Evolutionary conservation across 2,113 vertebrate genomes (phyloP).

Genomic region (Halichoerus grypus): DNA sequence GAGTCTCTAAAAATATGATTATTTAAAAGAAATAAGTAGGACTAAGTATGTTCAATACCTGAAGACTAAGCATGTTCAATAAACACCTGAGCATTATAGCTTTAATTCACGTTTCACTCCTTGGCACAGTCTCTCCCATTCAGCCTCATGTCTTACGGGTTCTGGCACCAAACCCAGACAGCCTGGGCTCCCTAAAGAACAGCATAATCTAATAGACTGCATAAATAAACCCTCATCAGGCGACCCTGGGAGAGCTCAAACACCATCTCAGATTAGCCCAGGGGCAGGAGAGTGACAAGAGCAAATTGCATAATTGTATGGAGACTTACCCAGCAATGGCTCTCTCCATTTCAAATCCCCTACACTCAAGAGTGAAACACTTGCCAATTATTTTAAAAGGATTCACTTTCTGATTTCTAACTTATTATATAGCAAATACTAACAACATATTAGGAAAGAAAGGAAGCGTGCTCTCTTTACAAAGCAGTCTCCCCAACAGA

Average conservation of each 20-base stretch:
- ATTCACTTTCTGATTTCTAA: not conserved
- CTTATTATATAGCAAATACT: constrained; percentile 7
- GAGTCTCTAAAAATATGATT: not conserved
- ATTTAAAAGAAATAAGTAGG: not conserved
- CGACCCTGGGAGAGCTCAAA: not conserved
- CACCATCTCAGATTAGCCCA: not conserved
- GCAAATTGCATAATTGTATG: not conserved
- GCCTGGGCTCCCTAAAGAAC: not conserved
- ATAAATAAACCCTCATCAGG: not conserved
- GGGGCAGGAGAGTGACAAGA: not conserved
- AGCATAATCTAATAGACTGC: not conserved
- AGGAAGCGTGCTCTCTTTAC: not conserved
- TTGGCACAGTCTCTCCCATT: constrained; percentile 17
- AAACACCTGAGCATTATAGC: not conserved
- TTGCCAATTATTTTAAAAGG: not conserved
- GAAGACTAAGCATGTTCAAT: not conserved
- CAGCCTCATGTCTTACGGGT: not conserved
- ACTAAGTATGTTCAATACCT: not conserved
- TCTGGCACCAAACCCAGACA: not conserved
- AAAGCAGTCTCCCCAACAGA: not conserved
- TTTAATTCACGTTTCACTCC: not conserved
- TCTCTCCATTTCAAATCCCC: not conserved
- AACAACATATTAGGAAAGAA: not conserved
- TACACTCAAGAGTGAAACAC: not conserved
- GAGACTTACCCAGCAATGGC: not conserved